Evolutionary conservation across 2,888 invertebrate species (phyloP).

Genomic region (Diachrysia chrysitis): DNA sequence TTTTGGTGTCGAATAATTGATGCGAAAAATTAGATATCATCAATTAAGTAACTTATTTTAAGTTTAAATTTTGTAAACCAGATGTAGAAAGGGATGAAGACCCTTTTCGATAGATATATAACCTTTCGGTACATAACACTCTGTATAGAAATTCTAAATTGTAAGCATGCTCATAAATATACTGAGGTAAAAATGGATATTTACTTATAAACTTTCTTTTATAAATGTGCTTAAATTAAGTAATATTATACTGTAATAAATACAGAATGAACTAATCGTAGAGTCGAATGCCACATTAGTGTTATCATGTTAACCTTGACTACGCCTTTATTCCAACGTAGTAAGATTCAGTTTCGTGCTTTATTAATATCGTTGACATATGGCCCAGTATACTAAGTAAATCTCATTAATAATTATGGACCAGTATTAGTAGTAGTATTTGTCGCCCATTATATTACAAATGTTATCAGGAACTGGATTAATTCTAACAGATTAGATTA

Average conservation of each 20-base stretch:
- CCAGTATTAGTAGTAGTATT: slow-evolving; percentile 11
- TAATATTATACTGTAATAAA: no score
- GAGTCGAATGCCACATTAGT: neutral
- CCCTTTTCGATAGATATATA: no score
- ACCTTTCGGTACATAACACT: no score
- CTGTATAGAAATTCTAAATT: neutral
- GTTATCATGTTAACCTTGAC: neutral
- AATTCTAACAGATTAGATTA: slow-evolving; percentile 18
- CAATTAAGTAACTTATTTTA: no score
- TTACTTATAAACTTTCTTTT: no score
- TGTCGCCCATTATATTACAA: slow-evolving; percentile 8
- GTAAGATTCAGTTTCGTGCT: neutral
- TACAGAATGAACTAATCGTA: no score
- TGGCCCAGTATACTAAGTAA: neutral
- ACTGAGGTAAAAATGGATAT: neutral
- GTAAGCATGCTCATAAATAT: neutral
- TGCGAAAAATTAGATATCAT: no score
- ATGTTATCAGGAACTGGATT: slow-evolving; percentile 16
- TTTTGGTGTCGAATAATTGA: no score
- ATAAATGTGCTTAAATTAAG: no score
- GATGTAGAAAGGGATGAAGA: no score
- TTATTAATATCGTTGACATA: neutral
- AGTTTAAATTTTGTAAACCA: no score
- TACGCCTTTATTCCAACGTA: neutral
- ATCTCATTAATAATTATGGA: neutral